Evolutionary conservation across 2,113 vertebrate species (phyloP).

Genomic region (Megatriorchis doriae): DNA sequence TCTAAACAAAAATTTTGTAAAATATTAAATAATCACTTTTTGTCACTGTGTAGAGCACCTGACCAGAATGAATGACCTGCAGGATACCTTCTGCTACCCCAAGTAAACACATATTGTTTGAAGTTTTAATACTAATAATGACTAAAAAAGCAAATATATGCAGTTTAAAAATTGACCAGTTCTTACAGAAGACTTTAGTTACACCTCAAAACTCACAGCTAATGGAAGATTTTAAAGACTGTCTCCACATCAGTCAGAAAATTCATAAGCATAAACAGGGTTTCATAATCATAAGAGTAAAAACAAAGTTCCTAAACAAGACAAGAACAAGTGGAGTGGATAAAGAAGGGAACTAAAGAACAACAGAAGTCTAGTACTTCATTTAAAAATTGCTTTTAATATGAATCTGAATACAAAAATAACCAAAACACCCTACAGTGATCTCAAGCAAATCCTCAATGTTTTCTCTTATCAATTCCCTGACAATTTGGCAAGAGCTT

Average conservation of each 20-base stretch:
- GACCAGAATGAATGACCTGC: neutral
- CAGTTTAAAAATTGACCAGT: neutral
- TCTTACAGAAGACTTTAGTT: neutral
- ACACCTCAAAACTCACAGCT: neutral
- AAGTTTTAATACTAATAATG: neutral
- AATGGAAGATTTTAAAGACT: neutral
- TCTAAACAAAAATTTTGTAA: neutral
- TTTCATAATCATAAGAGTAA: neutral
- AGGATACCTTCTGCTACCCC: neutral
- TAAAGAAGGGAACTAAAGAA: neutral
- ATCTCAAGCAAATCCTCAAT: neutral
- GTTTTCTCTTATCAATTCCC: constrained; percentile 63
- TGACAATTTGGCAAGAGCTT: constrained; percentile 78
- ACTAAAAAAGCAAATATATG: neutral
- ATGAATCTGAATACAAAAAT: constrained; percentile 25
- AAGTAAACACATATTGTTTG: neutral
- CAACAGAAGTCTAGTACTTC: neutral
- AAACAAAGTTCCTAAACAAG: neutral
- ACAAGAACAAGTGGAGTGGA: neutral
- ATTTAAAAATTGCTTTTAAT: constrained; percentile 12
- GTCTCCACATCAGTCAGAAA: neutral
- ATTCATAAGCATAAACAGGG: neutral
- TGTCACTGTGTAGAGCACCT: neutral
- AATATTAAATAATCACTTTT: neutral
- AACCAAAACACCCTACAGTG: neutral